These are phyloP conservation scores for Eupristina koningsbergeri DNA, from an alignment of 1,140 invertebrate genomes.

Conservation along the genomic window DNA sequence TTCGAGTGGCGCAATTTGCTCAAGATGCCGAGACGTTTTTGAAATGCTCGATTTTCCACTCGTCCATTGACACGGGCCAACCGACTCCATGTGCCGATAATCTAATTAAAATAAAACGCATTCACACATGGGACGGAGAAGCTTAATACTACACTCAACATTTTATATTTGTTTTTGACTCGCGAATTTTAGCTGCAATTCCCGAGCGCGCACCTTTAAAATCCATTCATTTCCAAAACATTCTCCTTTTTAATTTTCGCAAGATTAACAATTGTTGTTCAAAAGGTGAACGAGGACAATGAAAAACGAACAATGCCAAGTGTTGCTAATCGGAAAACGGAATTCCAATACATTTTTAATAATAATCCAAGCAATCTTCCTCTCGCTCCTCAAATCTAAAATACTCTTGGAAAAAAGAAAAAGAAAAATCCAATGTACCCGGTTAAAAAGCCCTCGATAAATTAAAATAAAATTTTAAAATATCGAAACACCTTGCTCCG, in stretches of 20 bases:
- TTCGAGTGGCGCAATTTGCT: background rate
- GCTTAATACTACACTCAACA: too few relatives aligned
- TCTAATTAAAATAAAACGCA: background rate
- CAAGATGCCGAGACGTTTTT: background rate
- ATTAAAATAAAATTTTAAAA: too few relatives aligned
- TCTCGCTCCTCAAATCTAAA: background rate
- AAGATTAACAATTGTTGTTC: background rate
- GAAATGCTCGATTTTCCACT: background rate
- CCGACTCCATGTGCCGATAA: too few relatives aligned
- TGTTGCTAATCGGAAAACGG: background rate
- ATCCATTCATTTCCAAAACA: background rate
- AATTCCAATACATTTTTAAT: background rate
- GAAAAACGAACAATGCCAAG: background rate
- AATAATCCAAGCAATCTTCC: background rate
- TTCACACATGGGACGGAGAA: background rate
- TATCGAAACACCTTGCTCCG: too few relatives aligned
- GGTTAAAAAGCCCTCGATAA: too few relatives aligned
- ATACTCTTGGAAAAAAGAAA: too few relatives aligned
- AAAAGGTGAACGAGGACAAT: background rate
- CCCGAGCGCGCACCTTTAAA: too few relatives aligned
- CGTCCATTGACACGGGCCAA: background rate
- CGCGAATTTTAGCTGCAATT: too few relatives aligned
- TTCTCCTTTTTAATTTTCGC: background rate
- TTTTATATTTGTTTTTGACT: too few relatives aligned
- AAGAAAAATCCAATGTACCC: too few relatives aligned